Percentiles rank a stretch among this genome's conserved stretches.
Conservation (phyloP, 2,113 vertebrate species). For the Centrocercus urophasianus region DNA sequence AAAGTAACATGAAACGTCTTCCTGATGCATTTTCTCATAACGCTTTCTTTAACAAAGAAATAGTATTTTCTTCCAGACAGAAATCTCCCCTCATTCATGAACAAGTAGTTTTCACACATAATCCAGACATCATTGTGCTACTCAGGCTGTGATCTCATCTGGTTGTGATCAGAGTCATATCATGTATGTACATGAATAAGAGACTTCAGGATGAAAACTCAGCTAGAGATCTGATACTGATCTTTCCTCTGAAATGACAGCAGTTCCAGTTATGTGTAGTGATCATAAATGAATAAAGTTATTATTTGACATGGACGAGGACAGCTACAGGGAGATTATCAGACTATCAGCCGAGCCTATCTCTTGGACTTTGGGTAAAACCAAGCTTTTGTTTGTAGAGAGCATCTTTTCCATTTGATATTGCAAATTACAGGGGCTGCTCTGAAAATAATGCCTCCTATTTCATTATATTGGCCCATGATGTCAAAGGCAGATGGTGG, state of each 20-base stretch:
- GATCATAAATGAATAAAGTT: background rate
- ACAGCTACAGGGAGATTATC: background rate
- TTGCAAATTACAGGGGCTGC: background rate
- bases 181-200: background rate
- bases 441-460: background rate
- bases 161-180: background rate
- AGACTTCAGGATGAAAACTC: background rate
- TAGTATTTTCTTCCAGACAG: background rate
- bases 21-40: background rate
- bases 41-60: background rate
- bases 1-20: background rate
- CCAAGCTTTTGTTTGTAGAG: background rate
- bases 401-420: background rate
- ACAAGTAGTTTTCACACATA: background rate
- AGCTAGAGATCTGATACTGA: background rate
- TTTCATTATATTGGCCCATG: background rate
- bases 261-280: background rate
- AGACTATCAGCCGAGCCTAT: background rate
- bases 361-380: background rate
- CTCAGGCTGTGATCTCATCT: background rate
- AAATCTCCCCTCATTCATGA: background rate
- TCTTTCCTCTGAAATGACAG: background rate
- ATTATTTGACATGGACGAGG: background rate
- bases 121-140: background rate
- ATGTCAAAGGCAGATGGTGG: background rate